These are phyloP conservation scores for Pantherophis alleghaniensis DNA, from an alignment of 2,797 vertebrate genomes.

Conservation along the genomic window DNA sequence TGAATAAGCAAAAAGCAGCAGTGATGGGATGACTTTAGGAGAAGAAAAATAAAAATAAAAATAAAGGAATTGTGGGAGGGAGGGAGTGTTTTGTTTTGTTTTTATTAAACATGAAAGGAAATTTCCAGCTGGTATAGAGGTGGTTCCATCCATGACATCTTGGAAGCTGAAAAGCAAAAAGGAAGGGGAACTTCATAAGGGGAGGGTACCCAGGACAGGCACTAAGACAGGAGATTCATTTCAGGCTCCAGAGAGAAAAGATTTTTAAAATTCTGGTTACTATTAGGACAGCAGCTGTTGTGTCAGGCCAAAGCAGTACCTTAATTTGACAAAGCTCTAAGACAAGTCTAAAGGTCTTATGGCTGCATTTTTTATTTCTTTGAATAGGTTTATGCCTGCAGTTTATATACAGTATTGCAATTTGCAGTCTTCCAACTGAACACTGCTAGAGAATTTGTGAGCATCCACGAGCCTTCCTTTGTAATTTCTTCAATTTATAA, in stretches of 20 bases:
- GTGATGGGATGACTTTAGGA: constrained; percentile 12
- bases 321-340: background rate
- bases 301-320: background rate
- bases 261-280: background rate
- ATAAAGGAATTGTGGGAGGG: background rate
- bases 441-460: background rate
- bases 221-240: background rate
- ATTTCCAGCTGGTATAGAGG: background rate
- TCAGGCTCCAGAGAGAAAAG: constrained; percentile 8
- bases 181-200: background rate
- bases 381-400: background rate
- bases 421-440: background rate
- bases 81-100: background rate
- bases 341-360: background rate
- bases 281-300: background rate
- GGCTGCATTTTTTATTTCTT: background rate
- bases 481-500: background rate
- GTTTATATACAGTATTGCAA: background rate
- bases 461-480: background rate
- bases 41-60: background rate
- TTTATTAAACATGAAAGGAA: background rate
- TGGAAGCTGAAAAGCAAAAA: constrained; percentile 30
- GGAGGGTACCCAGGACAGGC: background rate
- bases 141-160: background rate
- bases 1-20: constrained; percentile 1